Percentiles rank a stretch among this genome's conserved stretches.
Evolutionary conservation across 2,888 invertebrate species (phyloP).

Genomic region (Eudasyphora cyanicolor): DNA sequence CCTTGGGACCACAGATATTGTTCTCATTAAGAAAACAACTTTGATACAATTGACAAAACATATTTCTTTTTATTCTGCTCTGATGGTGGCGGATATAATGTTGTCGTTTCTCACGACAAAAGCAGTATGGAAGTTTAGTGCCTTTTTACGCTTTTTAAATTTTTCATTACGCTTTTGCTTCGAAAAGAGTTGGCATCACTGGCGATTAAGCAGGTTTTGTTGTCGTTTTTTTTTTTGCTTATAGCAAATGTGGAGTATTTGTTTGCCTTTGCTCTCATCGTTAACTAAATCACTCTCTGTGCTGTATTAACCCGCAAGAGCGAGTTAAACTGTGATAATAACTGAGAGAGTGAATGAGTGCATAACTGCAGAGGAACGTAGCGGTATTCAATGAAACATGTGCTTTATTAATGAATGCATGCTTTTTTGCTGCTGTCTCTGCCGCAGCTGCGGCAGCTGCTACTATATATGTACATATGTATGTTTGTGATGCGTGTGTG

Average conservation of each 20-base stretch:
- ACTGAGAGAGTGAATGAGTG: background rate
- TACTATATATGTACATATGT: too few species aligned
- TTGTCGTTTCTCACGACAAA: too few species aligned
- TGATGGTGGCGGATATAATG: too few species aligned
- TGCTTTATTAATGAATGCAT: conserved; percentile 41
- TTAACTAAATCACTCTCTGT: background rate
- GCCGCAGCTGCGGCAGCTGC: too few species aligned
- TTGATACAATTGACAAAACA: too few species aligned
- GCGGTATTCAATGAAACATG: conserved; percentile 43
- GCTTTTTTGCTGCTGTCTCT: too few species aligned
- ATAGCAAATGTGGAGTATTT: background rate
- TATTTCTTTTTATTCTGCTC: too few species aligned
- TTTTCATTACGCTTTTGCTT: background rate
- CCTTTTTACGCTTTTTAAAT: too few species aligned
- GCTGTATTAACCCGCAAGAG: background rate
- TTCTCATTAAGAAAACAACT: too few species aligned
- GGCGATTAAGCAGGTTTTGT: conserved; percentile 34
- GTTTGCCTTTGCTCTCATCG: background rate
- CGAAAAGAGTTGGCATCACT: conserved; percentile 1
- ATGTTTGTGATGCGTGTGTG: too few species aligned
- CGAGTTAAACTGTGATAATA: too few species aligned
- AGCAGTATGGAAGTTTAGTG: too few species aligned
- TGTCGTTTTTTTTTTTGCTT: background rate
- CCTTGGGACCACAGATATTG: background rate
- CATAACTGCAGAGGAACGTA: conserved; percentile 43